phyloP scores from a whole-genome alignment of 2,113 vertebrate genomes.

The Tinamus guttatus region DNA sequence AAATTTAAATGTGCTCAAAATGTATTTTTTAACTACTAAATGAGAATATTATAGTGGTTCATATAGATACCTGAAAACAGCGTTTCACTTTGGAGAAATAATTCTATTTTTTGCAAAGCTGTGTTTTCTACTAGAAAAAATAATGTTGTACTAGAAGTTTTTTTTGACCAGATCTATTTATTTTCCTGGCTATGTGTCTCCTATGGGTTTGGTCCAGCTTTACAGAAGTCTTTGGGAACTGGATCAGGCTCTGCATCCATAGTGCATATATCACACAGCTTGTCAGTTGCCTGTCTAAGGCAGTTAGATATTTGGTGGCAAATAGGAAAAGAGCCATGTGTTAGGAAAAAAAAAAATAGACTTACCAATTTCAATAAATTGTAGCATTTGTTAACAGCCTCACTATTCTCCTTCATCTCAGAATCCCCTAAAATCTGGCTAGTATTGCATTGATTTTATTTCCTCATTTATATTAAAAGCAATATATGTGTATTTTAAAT shows the following conservation, averaged over 20 bases:
- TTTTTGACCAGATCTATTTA: not conserved
- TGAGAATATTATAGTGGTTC: not conserved
- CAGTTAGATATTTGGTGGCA: not conserved
- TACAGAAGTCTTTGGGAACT: not conserved
- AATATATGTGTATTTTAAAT: not conserved
- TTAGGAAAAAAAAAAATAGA: not conserved
- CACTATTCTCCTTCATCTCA: not conserved
- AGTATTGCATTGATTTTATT: not conserved
- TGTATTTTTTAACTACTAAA: not conserved
- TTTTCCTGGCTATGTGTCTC: not conserved
- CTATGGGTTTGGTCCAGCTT: not conserved
- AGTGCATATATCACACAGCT: not conserved
- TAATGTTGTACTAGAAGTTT: not conserved
- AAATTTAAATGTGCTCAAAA: not conserved
- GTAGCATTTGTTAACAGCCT: not conserved
- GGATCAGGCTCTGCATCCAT: not conserved
- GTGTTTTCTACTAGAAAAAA: not conserved
- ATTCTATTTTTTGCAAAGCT: not conserved
- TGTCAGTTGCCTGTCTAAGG: not conserved
- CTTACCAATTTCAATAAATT: not conserved
- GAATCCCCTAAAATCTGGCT: not conserved
- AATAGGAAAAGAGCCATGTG: not conserved
- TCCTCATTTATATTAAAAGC: not conserved
- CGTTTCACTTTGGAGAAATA: not conserved
- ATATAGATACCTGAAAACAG: not conserved